Percentiles rank a stretch among this genome's conserved stretches.
These are phyloP conservation scores for Drosophila repletoides DNA, from an alignment of 1,140 invertebrate genomes.

Conservation along the genomic window DNA sequence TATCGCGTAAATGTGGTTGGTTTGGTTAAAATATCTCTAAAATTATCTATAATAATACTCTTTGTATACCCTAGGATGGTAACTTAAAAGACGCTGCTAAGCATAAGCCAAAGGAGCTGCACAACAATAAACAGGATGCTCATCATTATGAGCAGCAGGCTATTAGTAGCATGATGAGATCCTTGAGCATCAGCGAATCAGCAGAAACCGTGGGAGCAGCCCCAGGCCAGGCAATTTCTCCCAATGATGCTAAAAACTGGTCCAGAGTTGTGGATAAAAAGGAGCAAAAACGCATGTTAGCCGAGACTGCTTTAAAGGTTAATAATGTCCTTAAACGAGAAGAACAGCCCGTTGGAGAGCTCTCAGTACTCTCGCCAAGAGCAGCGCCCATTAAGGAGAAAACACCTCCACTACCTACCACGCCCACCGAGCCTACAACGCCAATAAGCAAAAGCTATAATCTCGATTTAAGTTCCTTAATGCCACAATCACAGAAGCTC, in stretches of 20 bases:
- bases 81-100: conserved; percentile 42
- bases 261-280: conserved; percentile 73
- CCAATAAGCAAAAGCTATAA: conserved; percentile 62
- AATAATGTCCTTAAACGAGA: conserved; percentile 79
- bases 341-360: conserved; percentile 40
- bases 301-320: conserved; percentile 70
- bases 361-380: conserved; percentile 20
- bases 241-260: conserved; percentile 60
- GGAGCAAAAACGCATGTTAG: conserved; percentile 73
- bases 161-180: conserved; percentile 71
- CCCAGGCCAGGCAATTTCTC: conserved; percentile 10
- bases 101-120: conserved; percentile 62
- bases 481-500: conserved; percentile 80
- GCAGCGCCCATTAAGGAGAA: conserved; percentile 36
- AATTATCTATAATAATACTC: neutral
- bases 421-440: conserved; percentile 30
- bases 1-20: conserved; percentile 69
- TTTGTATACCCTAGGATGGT: conserved; percentile 19
- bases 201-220: conserved; percentile 15
- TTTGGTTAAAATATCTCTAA: neutral
- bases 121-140: conserved; percentile 47
- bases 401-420: conserved; percentile 24
- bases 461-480: conserved; percentile 66
- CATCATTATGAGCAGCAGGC: conserved; percentile 76
- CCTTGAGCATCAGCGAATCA: conserved; percentile 54